Evolutionary conservation across 2,113 vertebrate genomes (phyloP), one percentile per base, ranked within the genome.

Genomic region (Anseranas semipalmata): DNA sequence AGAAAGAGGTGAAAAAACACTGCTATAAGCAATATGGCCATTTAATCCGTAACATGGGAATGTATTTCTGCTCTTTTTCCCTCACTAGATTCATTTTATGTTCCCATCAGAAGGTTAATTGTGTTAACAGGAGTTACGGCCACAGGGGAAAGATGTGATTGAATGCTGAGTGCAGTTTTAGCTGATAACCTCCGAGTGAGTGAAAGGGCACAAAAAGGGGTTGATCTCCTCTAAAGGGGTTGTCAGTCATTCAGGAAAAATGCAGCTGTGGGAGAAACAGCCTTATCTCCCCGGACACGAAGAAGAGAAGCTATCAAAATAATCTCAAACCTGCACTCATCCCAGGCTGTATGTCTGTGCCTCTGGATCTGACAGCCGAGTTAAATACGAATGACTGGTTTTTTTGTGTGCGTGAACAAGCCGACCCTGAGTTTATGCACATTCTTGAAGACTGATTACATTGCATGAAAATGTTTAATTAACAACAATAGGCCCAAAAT

Each of bases 71-170:
- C 85, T 97, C 77, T 95, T 90, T 82, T 96, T 96, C 93, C 86
- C 94, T 91, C 87, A 87, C 37, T 76, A 72, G 79, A 92, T 95
- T 94, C 87, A 91, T 97, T 94, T 96, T 94, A 85, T 94, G 95
- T 96, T 97, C 97, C 94, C 95, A 96, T 86, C 96, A 96, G 97
- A 96, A 96, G 87, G 92, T 96, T 95, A 97, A 97, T 95, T 97
- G 96, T 97, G 96, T 97, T 97, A 95, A 96, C 83, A 97, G 95
- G 92, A 95, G 95, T 93, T 96, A 93, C 53, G 66, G 96, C 94
- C 97, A 94, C 91, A 91, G 94, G 96, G 96, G 97, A 97, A 97
- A 95, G 91, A 95, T 75, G 93, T 96, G 97, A 93, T 94, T 97
- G 97, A 98, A 96, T 73, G 90, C 90, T 90, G 96, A 95, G 89